Conservation (phyloP, 1,140 invertebrate species). For the Neocloeon triangulifer region DNA sequence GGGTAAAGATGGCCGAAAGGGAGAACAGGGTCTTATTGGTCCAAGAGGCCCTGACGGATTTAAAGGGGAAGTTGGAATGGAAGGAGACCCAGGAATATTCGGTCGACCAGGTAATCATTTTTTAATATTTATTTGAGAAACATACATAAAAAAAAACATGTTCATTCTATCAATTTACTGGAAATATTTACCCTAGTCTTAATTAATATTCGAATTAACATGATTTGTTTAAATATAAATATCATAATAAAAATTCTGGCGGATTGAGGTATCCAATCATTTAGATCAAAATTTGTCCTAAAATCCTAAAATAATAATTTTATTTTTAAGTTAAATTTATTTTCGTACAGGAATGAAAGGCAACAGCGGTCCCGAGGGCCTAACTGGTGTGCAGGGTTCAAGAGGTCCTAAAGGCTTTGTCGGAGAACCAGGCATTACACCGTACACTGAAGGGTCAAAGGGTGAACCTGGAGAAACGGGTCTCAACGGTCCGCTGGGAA, state of each 20-base stretch:
- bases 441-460: conserved; percentile 2
- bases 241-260: too few species aligned
- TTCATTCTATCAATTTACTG: too few species aligned
- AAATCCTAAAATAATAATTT: too few species aligned
- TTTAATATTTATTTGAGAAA: too few species aligned
- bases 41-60: conserved; percentile 9
- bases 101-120: conserved; percentile 5
- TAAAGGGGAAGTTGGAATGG: background rate
- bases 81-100: conserved; percentile 6
- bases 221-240: too few species aligned
- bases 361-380: background rate
- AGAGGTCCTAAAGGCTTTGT: conserved; percentile 7
- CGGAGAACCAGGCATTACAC: background rate
- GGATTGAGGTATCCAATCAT: too few species aligned
- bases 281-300: too few species aligned
- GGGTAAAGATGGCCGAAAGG: conserved; percentile 2
- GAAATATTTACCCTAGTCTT: too few species aligned
- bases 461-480: conserved; percentile 6
- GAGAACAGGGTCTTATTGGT: conserved; percentile 13
- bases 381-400: conserved; percentile 1
- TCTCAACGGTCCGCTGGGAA: conserved; percentile 7
- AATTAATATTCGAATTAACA: too few species aligned
- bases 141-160: too few species aligned
- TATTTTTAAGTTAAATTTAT: too few species aligned
- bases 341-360: too few species aligned